These are phyloP conservation scores for Chaetodon trifasciatus DNA, from an alignment of 2,797 vertebrate genomes.

Conservation along the genomic window DNA sequence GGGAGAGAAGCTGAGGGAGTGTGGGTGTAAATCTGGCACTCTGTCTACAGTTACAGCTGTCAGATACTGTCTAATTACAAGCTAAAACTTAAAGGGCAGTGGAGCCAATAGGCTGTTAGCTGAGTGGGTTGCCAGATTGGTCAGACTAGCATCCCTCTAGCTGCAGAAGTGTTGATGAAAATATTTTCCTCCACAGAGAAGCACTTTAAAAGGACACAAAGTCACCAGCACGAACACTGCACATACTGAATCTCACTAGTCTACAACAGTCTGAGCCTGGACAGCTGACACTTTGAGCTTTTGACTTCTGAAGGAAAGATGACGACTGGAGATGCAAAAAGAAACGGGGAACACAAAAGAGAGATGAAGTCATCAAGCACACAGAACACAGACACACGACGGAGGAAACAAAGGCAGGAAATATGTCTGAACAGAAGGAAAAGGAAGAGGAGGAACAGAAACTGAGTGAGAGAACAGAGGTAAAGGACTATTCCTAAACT, in stretches of 20 bases:
- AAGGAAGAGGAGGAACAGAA: constrained; percentile 73
- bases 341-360: constrained; percentile 68
- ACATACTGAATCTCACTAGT: constrained; percentile 67
- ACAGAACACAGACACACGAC: constrained; percentile 77
- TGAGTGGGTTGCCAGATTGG: constrained; percentile 56
- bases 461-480: constrained; percentile 78
- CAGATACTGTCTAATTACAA: constrained; percentile 30
- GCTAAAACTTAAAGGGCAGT: constrained; percentile 45
- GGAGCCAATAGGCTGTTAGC: constrained; percentile 57
- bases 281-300: constrained; percentile 58
- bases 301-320: constrained; percentile 52
- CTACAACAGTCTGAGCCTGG: constrained; percentile 68
- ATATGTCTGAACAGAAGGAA: constrained; percentile 68
- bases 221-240: constrained; percentile 75
- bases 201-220: constrained; percentile 69
- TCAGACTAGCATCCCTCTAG: constrained; percentile 64
- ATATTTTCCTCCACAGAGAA: constrained; percentile 61
- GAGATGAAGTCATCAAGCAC: constrained; percentile 78
- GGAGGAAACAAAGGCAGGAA: constrained; percentile 56
- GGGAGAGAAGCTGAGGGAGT: constrained; percentile 53
- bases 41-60: constrained; percentile 58
- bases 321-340: constrained; percentile 75
- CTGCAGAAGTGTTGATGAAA: constrained; percentile 47
- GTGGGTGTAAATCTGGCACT: constrained; percentile 54
- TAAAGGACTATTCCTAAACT: constrained; percentile 85